phyloP scores from a whole-genome alignment of 30 jellyfish, hydroid and myxozoan genomes.

The Nemopilema nomurai region DNA sequence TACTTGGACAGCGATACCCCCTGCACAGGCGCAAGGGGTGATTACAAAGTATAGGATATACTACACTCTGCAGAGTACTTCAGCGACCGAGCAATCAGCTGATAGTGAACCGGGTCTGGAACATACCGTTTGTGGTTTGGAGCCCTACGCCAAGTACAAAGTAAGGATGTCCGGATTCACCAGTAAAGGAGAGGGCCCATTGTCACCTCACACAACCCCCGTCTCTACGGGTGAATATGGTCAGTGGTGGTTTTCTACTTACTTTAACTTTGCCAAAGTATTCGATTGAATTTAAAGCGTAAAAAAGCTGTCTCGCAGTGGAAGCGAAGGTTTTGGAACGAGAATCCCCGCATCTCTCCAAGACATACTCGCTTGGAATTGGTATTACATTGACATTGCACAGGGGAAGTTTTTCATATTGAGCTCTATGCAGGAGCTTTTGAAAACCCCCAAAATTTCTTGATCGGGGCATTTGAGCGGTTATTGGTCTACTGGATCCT shows the following conservation, averaged over 20 bases:
- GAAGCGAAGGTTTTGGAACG: too few species aligned
- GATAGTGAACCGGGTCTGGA: slow-evolving; percentile 4
- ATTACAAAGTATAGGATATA: slow-evolving; percentile 29
- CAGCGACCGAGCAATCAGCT: neutral
- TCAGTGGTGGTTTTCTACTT: slow-evolving; percentile 16
- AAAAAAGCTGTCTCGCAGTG: too few species aligned
- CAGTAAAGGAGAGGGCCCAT: slow-evolving; percentile 45
- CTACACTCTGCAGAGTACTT: slow-evolving; percentile 5
- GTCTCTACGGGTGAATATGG: slow-evolving; percentile 47
- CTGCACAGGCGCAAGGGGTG: slow-evolving; percentile 35
- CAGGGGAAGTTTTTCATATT: too few species aligned
- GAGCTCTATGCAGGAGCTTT: too few species aligned
- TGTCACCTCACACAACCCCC: slow-evolving; percentile 3
- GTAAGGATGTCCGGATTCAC: slow-evolving; percentile 39
- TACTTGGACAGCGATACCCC: slow-evolving; percentile 48
- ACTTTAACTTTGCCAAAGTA: too few species aligned
- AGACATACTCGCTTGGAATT: too few species aligned
- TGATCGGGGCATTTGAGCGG: too few species aligned
- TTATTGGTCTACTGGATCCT: too few species aligned
- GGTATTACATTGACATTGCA: too few species aligned
- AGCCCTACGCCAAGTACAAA: slow-evolving; percentile 35
- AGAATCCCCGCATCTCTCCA: too few species aligned
- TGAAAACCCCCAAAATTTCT: too few species aligned
- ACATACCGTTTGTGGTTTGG: slow-evolving; percentile 24
- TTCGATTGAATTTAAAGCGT: too few species aligned